Base-by-base conservation (phyloP, 2,797 vertebrate species). In the Hafferia zeledoni region DNA sequence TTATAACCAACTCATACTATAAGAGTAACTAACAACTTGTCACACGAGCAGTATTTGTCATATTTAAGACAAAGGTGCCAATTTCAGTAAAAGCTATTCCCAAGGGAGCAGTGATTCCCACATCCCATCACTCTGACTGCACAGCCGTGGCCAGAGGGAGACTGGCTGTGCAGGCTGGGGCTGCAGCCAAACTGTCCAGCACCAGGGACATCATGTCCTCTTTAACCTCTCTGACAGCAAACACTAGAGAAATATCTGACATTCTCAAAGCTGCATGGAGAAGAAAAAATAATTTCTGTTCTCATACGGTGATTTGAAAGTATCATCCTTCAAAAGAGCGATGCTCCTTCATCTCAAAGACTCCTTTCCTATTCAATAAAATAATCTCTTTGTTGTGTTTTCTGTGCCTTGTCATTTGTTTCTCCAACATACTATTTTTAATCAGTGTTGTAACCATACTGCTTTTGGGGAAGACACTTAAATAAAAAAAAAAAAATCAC, bases 141-240 rank as follows among this genome's bases (percentile, higher is more conserved):
- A n/a, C 27, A 53, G 63, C 33, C 0, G 0, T 25, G 63, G 41
- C 41, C 81, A 77, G 76, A 60, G 23, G 13, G 24, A 84, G 23
- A 41, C 13, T 10, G 13, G 35, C 52, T 37, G 7, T 23, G 16
- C 74, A 79, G 44, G 27, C 39, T 68, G 61, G 41, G 30, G 53
- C 71, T 76, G 53, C 64, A 68, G 35, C 33, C 71, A 72, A 47
- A 43, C 18, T 75, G 17, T 43, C 39, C 67, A 49, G 77, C 28
- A 59, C 11, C 14, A 37, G 31, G 31, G 22, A 39, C 19, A 23
- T 0, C 2, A 23, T 2, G 0, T 44, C 46, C 61, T 64, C 52
- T 72, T 65, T 15, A 87, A 64, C 57, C 31, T 61, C 84, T 57
- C 57, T 49, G 22, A 70, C 3, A 64, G 31, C 61, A 75, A 83